Evolutionary conservation across 2,113 vertebrate genomes (phyloP).

Genomic region (Jacana jacana): DNA sequence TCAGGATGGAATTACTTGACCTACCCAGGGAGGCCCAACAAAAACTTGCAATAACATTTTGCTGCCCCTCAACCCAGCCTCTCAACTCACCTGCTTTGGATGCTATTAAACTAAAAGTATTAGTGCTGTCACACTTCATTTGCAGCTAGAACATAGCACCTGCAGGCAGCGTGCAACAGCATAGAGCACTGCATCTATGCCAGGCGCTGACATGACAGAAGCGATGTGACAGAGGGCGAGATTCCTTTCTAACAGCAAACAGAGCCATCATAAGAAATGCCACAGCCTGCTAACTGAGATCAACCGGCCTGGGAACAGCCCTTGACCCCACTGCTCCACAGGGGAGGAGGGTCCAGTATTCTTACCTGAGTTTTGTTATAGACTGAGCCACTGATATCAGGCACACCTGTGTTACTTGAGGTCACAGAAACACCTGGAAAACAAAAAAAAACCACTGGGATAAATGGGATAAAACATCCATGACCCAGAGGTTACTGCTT

Average conservation of each 20-base stretch:
- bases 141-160: neutral
- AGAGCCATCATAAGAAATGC: neutral
- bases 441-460: neutral
- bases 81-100: neutral
- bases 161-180: accelerated
- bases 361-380: slow-evolving; percentile 95
- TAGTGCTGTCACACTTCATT: neutral
- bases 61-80: neutral
- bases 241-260: neutral
- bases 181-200: accelerated
- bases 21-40: neutral
- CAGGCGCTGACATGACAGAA: neutral
- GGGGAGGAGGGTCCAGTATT: neutral
- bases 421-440: slow-evolving; percentile 87
- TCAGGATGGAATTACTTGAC: neutral
- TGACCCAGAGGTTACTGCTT: accelerated
- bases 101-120: neutral
- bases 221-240: neutral
- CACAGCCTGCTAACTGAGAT: neutral
- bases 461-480: neutral
- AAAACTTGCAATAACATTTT: neutral
- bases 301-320: neutral
- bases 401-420: slow-evolving; percentile 85
- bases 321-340: too few species aligned
- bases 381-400: slow-evolving; percentile 91